A percentile compares a stretch with the other conserved stretches of the same genome.
These are phyloP conservation scores for Dastarcus helophoroides DNA, from an alignment of 2,888 invertebrate species.

Conservation along the genomic window DNA sequence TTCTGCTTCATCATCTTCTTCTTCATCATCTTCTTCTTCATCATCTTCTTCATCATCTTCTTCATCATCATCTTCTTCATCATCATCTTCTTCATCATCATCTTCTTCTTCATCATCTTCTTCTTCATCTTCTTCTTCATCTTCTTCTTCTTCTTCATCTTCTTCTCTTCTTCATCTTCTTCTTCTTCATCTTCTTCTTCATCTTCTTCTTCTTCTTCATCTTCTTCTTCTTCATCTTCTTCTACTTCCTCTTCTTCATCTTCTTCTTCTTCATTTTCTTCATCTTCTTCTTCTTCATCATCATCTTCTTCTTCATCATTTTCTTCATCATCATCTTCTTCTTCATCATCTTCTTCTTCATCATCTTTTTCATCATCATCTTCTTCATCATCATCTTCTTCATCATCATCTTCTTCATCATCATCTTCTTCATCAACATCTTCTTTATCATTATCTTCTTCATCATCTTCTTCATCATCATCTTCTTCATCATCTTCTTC, in stretches of 20 bases:
- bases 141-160: slow-evolving; percentile 2
- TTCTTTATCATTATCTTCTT: slow-evolving; percentile 12
- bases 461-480: slow-evolving; percentile 33
- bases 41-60: slow-evolving; percentile 1
- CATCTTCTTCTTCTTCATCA: slow-evolving; percentile 2
- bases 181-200: slow-evolving; percentile 1
- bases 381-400: slow-evolving; percentile 7
- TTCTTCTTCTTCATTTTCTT: too few relatives aligned
- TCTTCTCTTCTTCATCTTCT: slow-evolving; percentile 1
- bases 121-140: slow-evolving; percentile 1
- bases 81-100: neutral
- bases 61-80: neutral
- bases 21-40: slow-evolving; percentile 1
- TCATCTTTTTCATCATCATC: too few relatives aligned
- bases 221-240: slow-evolving; percentile 8
- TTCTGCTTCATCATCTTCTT: too few relatives aligned
- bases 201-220: slow-evolving; percentile 1
- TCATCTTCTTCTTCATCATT: slow-evolving; percentile 3
- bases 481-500: slow-evolving; percentile 38
- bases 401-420: slow-evolving; percentile 12
- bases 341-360: slow-evolving; percentile 7
- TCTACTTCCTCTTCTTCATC: too few relatives aligned
- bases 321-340: too few relatives aligned
- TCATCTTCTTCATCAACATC: slow-evolving; percentile 12
- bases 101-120: slow-evolving; percentile 1